Evolutionary conservation across 2,113 vertebrate genomes (phyloP).

Genomic region (Esox niger): DNA sequence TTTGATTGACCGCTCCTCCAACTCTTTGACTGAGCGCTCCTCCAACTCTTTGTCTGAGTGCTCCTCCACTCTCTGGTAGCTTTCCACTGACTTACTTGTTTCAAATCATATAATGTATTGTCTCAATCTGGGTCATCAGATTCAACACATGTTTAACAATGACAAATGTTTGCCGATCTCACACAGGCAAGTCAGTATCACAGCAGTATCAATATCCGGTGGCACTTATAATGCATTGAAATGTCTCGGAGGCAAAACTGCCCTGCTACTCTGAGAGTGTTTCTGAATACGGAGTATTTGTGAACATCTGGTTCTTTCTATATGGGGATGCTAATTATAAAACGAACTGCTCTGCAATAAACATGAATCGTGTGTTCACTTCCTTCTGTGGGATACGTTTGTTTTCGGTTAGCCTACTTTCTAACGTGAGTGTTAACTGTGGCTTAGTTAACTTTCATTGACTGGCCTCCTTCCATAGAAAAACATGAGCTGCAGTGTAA

Average conservation of each 20-base stretch:
- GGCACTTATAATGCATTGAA: too few species aligned
- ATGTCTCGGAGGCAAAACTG: too few species aligned
- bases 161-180: constrained; percentile 45
- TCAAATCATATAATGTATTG: neutral
- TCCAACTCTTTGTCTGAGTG: too few species aligned
- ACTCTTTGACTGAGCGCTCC: neutral
- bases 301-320: neutral
- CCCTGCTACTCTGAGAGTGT: too few species aligned
- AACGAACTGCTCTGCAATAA: neutral
- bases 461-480: neutral
- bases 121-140: constrained; percentile 49
- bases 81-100: constrained; percentile 16
- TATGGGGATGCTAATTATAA: neutral
- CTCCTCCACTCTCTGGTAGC: constrained; percentile 27
- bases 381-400: neutral
- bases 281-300: neutral
- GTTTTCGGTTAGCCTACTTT: neutral
- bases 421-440: neutral
- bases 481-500: neutral
- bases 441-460: neutral
- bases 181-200: constrained; percentile 24
- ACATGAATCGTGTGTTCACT: neutral
- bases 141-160: constrained; percentile 18
- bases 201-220: too few species aligned
- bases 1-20: too few species aligned